Base-by-base conservation (phyloP, 2,888 invertebrate species). In the Lasioglossum morio region DNA sequence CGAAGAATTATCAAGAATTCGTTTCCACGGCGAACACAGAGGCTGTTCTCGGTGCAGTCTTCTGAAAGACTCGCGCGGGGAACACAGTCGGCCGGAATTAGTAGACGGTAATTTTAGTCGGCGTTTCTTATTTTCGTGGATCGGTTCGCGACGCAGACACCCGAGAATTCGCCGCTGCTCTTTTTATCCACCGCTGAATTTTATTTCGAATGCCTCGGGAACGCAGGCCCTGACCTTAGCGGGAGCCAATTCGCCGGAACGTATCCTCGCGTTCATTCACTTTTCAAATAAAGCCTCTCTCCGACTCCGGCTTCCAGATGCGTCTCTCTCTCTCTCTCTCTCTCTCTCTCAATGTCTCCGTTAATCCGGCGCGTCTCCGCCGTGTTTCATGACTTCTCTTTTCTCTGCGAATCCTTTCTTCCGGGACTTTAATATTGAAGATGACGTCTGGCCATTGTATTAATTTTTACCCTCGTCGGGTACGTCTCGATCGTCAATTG, bases 161-260 rank as follows among this genome's bases (percentile, higher is more conserved):
- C 63, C 72, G 60, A 75, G 84, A 83, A 90, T 87, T 69, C 82
- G 81, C 16, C 73, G 77, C 48, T 72, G 37, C 34, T 81, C 85
- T 85, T 86, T 81, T 85, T 83, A 53, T 80, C 72, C 40, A 1
- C 27, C n/a, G 23, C 66, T 69, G 85, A 77, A 88, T 88, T 89
- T 89, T 91, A 85, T 88, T 91, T 86, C 63, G 84, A 70, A 77
- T 75, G 70, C 66, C 66, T 60, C 84, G 86, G 72, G 83, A 83
- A 72, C 34, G 27, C 37, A 23, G 77, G 63, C 75, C 82, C 76
- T 81, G 84, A 91, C 84, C 89, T 90, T 82, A 83, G 78, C 76
- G 84, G 80, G 76, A 77, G 82, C 57, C 82, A 69, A 82, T 85
- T 80, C 83, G 60, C 82, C 75, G 70, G 34, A 73, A 74, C 77